Evolutionary conservation across 37 sponge, comb jelly and placozoan species (phyloP).

Genomic region (Bolinopsis microptera): DNA sequence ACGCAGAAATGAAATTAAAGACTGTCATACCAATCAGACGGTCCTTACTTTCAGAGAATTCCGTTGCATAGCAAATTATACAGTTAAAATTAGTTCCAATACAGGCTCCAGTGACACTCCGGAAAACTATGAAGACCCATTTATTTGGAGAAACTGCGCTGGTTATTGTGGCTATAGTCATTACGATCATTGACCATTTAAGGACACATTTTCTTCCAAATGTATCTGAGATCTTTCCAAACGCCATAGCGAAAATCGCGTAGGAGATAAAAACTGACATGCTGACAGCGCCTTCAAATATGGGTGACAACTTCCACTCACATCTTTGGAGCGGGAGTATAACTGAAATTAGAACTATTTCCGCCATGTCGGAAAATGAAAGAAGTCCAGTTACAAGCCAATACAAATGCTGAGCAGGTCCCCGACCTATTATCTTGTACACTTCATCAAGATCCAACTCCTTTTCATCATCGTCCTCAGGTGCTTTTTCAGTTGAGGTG

Average conservation of each 20-base stretch:
- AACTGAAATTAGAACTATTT: neutral
- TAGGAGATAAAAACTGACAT: neutral
- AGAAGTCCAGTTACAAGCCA: neutral
- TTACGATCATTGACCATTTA: neutral
- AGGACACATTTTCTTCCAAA: constrained; percentile 7
- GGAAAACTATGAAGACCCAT: neutral
- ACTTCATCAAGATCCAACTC: neutral
- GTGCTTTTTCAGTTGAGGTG: neutral
- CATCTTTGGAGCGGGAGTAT: neutral
- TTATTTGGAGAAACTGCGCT: neutral
- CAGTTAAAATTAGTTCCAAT: neutral
- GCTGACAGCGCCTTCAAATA: neutral
- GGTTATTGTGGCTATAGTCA: neutral
- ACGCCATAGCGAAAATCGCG: neutral
- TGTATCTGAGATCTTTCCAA: neutral
- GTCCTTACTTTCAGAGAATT: neutral
- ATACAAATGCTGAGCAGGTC: neutral
- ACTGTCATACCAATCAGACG: neutral
- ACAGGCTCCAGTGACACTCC: neutral
- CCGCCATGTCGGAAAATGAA: neutral
- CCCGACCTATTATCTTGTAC: neutral
- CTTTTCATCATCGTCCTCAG: neutral
- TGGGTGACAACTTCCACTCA: neutral
- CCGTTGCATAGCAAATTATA: neutral
- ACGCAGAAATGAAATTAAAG: neutral